Percentiles rank a stretch among this genome's conserved stretches.
These are phyloP conservation scores for Myotis findleyi DNA, from an alignment of 2,797 vertebrate species.

Conservation along the genomic window DNA sequence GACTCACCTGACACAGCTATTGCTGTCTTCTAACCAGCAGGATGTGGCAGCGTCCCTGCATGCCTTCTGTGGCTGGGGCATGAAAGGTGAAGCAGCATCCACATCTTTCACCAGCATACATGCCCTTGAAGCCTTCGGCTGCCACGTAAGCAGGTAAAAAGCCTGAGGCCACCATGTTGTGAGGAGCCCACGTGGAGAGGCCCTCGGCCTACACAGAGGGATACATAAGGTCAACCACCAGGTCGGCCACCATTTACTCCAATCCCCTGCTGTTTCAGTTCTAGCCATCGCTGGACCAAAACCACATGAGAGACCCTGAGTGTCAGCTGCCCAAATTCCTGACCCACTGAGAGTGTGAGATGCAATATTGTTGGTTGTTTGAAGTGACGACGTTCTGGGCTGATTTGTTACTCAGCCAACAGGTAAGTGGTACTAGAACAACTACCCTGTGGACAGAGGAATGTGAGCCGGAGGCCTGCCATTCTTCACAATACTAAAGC, in stretches of 20 bases:
- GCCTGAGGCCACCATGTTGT: background rate
- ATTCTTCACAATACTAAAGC: background rate
- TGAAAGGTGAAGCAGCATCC: background rate
- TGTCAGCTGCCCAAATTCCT: background rate
- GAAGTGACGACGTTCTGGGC: background rate
- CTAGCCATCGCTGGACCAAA: background rate
- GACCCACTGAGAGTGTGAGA: background rate
- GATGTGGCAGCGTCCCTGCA: background rate
- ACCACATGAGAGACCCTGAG: background rate
- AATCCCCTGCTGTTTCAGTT: background rate
- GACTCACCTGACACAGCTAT: background rate
- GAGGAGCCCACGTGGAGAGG: background rate
- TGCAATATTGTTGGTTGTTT: background rate
- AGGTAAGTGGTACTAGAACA: no score
- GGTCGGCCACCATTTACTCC: background rate
- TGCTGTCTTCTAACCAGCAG: background rate
- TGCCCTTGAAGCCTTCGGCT: background rate
- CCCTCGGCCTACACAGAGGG: background rate
- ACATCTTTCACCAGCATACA: background rate
- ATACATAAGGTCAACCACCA: background rate
- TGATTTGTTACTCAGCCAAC: background rate
- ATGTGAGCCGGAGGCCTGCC: background rate
- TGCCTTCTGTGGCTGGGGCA: background rate
- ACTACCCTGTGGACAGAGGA: background rate
- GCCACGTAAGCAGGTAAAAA: background rate